Base-by-base conservation (phyloP, 1,140 invertebrate genomes). In the Marisa cornuarietis region DNA sequence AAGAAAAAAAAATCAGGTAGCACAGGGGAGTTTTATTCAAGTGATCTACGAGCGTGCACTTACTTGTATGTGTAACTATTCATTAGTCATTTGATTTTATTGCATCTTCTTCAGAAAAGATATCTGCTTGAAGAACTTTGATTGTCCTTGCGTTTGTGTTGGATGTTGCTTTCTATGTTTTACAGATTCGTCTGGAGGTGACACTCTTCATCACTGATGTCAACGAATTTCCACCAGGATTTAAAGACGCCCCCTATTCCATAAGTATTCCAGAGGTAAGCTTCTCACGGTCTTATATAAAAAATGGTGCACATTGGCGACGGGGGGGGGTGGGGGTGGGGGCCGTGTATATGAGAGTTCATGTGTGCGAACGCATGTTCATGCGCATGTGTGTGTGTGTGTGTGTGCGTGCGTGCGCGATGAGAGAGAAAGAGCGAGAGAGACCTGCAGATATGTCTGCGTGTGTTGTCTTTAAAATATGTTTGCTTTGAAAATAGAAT, bases 181-280 rank as follows among this genome's bases (percentile, higher is more conserved):
- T 14, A 6, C 11, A 68, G 26, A n/a, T n/a, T 1, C 16, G 49
- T 73, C 51, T 52, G 18, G n/a, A n/a, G 51, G 51, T 26, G 7
- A 73, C 24, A 22, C 52, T 22, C 9, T n/a, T 58, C 11, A 26
- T 73, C 20, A 52, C 8, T 22, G 71, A 51, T 14, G 71, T 73
- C 18, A 73, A 73, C 71, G 71, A 73, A 54, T 73, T 73, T 73
- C 20, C 51, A 0, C 71, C 71, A n/a, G 52, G n/a, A 49, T 73
- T 73, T 51, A 26, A 18, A 24, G 52, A 51, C 11, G 6, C 71
- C n/a, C 24, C 51, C 7, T 73, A 54, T 26, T 22, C 26, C 18
- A 24, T 54, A 51, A 73, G 18, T n/a, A 9, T 54, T 51, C n/a
- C 42, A n/a, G 71, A 73, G 71, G 71, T 73, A 31, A 0, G 9